A percentile compares a stretch with the other conserved stretches of the same genome.
Conservation (phyloP, 1,140 invertebrate species). For the Panagrolaimus sp. region DNA sequence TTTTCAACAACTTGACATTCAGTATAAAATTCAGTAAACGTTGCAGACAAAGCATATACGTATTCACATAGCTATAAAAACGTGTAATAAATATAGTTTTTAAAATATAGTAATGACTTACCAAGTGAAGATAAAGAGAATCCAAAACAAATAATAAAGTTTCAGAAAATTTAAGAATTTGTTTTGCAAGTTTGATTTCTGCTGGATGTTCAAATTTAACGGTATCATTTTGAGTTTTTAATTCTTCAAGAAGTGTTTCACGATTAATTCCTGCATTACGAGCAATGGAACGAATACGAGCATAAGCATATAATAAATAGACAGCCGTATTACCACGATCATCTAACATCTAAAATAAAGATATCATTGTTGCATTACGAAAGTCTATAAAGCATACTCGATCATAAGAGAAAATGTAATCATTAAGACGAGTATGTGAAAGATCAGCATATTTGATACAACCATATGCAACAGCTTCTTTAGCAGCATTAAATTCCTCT, state of each 20-base stretch:
- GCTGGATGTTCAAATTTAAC: constrained; percentile 74
- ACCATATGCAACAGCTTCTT: constrained; percentile 87
- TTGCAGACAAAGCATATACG: constrained; percentile 83
- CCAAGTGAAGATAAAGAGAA: constrained; percentile 73
- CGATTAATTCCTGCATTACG: constrained; percentile 68
- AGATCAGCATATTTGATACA: constrained; percentile 99
- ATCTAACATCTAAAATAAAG: constrained; percentile 82
- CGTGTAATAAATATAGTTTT: too few species aligned
- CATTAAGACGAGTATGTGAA: constrained; percentile 81
- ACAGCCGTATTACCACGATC: constrained; percentile 98
- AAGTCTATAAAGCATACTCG: constrained; percentile 63
- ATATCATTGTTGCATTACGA: constrained; percentile 16
- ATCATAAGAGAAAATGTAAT: constrained; percentile 98
- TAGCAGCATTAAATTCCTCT: constrained; percentile 76
- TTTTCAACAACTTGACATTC: constrained; percentile 95
- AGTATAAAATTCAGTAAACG: constrained; percentile 95
- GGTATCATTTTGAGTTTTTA: neutral
- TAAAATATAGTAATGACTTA: too few species aligned
- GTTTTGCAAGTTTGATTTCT: constrained; percentile 90
- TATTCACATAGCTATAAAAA: constrained; percentile 78
- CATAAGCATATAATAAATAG: constrained; percentile 89
- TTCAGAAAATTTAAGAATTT: constrained; percentile 65
- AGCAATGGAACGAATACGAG: constrained; percentile 78
- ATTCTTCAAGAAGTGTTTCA: constrained; percentile 27
- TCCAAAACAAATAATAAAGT: constrained; percentile 74